A percentile compares a stretch with the other conserved stretches of the same genome.
phyloP scores from a whole-genome alignment of 2,888 invertebrate species.

The Priocnemis perturbator region DNA sequence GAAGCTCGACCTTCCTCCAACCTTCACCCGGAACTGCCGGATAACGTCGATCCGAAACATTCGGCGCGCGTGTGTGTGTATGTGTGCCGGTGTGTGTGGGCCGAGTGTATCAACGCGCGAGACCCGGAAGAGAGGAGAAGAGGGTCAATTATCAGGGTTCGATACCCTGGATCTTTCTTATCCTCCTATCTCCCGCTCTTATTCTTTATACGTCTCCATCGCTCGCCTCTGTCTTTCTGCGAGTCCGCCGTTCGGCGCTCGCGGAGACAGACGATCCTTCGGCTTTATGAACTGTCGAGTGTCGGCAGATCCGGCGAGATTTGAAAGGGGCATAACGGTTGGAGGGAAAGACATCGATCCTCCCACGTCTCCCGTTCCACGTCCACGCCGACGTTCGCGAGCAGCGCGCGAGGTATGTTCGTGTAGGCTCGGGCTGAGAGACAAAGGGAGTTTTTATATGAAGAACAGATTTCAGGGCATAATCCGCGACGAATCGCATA shows the following conservation, averaged over 20 bases:
- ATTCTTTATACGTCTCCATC: too few species aligned
- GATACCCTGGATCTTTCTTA: conserved; percentile 42
- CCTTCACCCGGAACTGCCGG: conserved; percentile 64
- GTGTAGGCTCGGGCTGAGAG: too few species aligned
- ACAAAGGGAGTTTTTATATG: too few species aligned
- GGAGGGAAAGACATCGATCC: too few species aligned
- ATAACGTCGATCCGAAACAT: conserved; percentile 67
- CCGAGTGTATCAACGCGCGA: conserved; percentile 55
- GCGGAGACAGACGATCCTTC: not conserved
- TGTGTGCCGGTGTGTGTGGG: too few species aligned
- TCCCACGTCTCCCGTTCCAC: too few species aligned
- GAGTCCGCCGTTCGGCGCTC: not conserved
- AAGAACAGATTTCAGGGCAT: too few species aligned
- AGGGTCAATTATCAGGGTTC: conserved; percentile 57
- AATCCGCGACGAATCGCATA: too few species aligned
- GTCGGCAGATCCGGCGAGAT: not conserved
- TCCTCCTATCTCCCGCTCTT: conserved; percentile 5
- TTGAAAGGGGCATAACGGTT: conserved; percentile 1
- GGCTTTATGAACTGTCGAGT: conserved; percentile 10
- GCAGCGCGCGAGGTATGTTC: too few species aligned
- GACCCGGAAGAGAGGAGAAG: conserved; percentile 53
- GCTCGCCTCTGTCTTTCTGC: conserved; percentile 12
- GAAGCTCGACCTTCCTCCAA: conserved; percentile 65
- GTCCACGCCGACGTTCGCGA: too few species aligned
- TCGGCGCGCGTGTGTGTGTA: too few species aligned